Evolutionary conservation across 2,888 invertebrate genomes (phyloP).

Genomic region (Chrysodeixis includens): DNA sequence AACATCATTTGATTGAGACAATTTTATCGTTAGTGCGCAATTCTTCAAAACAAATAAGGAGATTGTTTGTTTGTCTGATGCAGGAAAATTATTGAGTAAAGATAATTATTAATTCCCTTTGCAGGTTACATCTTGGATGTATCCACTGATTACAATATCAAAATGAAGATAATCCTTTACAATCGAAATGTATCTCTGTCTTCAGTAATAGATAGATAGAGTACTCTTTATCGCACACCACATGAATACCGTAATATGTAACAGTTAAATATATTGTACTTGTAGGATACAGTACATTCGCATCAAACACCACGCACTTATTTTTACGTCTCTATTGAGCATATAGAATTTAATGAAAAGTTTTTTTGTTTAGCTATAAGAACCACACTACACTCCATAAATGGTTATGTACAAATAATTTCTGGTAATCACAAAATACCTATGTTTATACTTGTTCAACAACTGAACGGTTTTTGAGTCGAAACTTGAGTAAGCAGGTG

Average conservation of each 20-base stretch:
- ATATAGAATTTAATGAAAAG: neutral
- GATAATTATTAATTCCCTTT: neutral
- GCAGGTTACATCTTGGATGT: neutral
- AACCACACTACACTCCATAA: neutral
- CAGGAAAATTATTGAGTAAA: neutral
- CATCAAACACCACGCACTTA: neutral
- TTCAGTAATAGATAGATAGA: too few relatives aligned
- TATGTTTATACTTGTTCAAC: neutral
- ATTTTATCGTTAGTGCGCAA: constrained; percentile 1
- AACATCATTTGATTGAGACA: constrained; percentile 4
- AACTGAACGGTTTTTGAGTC: constrained; percentile 2
- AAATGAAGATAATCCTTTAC: neutral
- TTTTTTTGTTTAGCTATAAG: neutral
- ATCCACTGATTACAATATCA: neutral
- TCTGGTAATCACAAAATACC: neutral
- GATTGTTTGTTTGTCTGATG: neutral
- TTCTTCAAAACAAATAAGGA: neutral
- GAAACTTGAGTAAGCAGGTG: neutral
- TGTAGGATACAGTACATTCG: neutral
- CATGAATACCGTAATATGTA: too few relatives aligned
- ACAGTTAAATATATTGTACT: neutral
- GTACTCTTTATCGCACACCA: too few relatives aligned
- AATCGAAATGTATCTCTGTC: neutral
- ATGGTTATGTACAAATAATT: neutral
- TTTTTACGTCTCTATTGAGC: neutral